A percentile compares a stretch with the other conserved stretches of the same genome.
Evolutionary conservation across 2,113 vertebrate genomes (phyloP).

Genomic region (Piaya cayana): DNA sequence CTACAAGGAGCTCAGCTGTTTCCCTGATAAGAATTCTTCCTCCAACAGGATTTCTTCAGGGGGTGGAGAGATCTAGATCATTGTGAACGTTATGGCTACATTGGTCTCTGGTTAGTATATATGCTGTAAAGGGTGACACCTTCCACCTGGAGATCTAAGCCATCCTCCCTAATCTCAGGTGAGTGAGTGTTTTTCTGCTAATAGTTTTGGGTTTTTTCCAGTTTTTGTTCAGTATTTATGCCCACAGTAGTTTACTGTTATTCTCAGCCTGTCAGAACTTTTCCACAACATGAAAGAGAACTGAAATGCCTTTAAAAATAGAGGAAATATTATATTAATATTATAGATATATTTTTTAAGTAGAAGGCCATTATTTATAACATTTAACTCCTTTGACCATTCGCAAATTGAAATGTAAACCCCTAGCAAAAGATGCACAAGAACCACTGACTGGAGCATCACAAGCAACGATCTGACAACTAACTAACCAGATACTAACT

Average conservation of each 20-base stretch:
- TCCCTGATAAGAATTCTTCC: neutral
- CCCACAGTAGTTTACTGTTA: neutral
- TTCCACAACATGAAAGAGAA: neutral
- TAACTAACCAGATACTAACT: neutral
- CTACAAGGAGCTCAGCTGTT: neutral
- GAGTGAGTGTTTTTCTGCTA: neutral
- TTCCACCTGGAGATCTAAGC: neutral
- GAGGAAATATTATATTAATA: neutral
- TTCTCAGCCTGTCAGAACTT: neutral
- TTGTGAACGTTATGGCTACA: neutral
- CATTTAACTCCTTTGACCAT: neutral
- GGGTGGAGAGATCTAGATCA: neutral
- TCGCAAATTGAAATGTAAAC: neutral
- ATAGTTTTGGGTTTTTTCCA: neutral
- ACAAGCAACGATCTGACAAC: neutral
- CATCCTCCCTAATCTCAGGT: neutral
- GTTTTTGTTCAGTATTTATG: neutral
- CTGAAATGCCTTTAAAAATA: neutral
- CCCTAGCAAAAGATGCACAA: neutral
- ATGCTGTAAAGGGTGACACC: neutral
- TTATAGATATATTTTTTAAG: neutral
- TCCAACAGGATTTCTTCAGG: neutral
- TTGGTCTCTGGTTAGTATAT: neutral
- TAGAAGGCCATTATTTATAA: neutral
- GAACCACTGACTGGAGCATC: neutral